Conservation (phyloP, 2,113 vertebrate species). For the Merops nubicus region DNA sequence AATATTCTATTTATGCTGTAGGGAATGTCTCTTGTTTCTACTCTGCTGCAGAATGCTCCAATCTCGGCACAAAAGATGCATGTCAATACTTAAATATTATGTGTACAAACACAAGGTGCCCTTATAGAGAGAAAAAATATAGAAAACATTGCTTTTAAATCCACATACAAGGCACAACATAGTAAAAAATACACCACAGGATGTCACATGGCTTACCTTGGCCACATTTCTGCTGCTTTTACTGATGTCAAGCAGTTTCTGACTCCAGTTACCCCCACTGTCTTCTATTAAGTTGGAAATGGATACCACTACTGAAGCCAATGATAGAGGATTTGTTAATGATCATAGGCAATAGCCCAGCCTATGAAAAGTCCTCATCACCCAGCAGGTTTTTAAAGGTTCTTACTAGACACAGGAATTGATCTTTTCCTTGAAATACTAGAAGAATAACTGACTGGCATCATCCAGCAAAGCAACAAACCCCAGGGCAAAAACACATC, state of each 20-base stretch:
- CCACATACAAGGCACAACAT: neutral
- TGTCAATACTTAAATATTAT: neutral
- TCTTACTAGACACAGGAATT: neutral
- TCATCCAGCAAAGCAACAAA: neutral
- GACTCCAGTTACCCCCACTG: neutral
- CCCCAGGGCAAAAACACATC: neutral
- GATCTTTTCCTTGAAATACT: neutral
- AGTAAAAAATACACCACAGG: neutral
- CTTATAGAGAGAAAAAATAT: neutral
- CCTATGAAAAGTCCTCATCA: neutral
- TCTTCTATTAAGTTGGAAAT: neutral
- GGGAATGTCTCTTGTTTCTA: neutral
- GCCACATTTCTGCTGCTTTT: neutral
- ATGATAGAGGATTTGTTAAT: neutral
- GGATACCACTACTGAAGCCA: neutral
- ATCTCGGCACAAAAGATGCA: neutral
- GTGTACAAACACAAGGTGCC: neutral
- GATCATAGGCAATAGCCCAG: neutral
- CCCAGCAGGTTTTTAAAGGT: neutral
- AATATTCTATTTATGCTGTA: neutral
- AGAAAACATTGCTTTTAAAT: neutral
- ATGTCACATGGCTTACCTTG: neutral
- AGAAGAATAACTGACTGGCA: neutral
- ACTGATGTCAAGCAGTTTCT: neutral
- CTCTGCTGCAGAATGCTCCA: neutral